phyloP scores from a whole-genome alignment of 2,797 vertebrate genomes.

The Triplophysa bombifrons region DNA sequence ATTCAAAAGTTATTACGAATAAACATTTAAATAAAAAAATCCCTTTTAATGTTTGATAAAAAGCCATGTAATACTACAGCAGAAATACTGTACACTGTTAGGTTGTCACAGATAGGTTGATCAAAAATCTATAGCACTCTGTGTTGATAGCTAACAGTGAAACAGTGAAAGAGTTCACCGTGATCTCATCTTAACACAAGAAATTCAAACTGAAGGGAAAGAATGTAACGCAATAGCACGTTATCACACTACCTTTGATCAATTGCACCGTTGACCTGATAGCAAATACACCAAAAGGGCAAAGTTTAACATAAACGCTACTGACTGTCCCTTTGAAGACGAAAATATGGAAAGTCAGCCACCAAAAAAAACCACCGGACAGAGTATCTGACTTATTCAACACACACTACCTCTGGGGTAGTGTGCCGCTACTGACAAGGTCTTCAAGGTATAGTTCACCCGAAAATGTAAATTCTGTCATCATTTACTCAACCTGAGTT shows the following conservation, averaged over 20 bases:
- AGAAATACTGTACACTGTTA: neutral
- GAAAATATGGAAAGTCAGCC: conserved; percentile 8
- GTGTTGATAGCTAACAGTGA: neutral
- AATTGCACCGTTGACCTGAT: conserved; percentile 61
- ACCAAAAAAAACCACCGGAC: conserved; percentile 4
- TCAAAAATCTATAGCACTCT: neutral
- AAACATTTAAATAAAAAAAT: neutral
- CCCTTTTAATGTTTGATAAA: neutral
- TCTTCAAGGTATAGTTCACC: neutral
- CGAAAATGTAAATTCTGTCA: no score
- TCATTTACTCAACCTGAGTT: neutral
- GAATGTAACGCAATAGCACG: conserved; percentile 40
- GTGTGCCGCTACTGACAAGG: no score
- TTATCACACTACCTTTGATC: conserved; percentile 56
- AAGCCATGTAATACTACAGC: neutral
- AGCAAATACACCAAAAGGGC: conserved; percentile 51
- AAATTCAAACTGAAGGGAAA: conserved; percentile 46
- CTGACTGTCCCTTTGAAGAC: conserved; percentile 26
- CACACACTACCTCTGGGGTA: conserved; percentile 34
- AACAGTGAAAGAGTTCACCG: neutral
- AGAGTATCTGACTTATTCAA: conserved; percentile 36
- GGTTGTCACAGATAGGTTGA: neutral
- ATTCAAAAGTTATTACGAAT: conserved; percentile 4
- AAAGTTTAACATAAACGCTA: conserved; percentile 63
- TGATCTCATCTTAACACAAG: conserved; percentile 3